Evolutionary conservation across 1,140 invertebrate genomes (phyloP).

Genomic region (Acromyrmex echinatior): DNA sequence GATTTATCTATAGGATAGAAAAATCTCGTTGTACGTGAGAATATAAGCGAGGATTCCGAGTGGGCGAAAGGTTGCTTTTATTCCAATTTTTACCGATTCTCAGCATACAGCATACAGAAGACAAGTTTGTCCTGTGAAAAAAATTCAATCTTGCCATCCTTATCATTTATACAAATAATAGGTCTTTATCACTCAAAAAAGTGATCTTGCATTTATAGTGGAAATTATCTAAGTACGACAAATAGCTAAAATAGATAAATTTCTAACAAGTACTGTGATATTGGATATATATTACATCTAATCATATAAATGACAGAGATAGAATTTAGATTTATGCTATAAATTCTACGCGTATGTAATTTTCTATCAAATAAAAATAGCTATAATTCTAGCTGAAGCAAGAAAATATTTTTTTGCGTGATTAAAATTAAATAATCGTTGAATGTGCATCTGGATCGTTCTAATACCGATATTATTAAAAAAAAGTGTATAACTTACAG

Average conservation of each 20-base stretch:
- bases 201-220: too few relatives aligned
- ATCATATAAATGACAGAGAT: too few relatives aligned
- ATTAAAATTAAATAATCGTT: not conserved
- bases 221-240: too few relatives aligned
- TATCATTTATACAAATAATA: not conserved
- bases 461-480: not conserved
- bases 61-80: not conserved
- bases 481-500: not conserved
- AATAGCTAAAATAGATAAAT: too few relatives aligned
- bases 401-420: too few relatives aligned
- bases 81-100: not conserved
- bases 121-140: conserved; percentile 13
- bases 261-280: too few relatives aligned
- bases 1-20: conserved; percentile 40
- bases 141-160: not conserved
- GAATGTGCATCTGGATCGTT: not conserved
- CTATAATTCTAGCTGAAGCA: too few relatives aligned
- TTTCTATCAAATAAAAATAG: too few relatives aligned
- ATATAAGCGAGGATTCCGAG: not conserved
- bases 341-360: too few relatives aligned
- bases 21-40: not conserved
- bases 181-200: not conserved
- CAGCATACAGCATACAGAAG: not conserved
- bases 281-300: too few relatives aligned
- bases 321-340: too few relatives aligned